phyloP scores from a whole-genome alignment of 2,797 vertebrate species.

The Alectoris magna region DNA sequence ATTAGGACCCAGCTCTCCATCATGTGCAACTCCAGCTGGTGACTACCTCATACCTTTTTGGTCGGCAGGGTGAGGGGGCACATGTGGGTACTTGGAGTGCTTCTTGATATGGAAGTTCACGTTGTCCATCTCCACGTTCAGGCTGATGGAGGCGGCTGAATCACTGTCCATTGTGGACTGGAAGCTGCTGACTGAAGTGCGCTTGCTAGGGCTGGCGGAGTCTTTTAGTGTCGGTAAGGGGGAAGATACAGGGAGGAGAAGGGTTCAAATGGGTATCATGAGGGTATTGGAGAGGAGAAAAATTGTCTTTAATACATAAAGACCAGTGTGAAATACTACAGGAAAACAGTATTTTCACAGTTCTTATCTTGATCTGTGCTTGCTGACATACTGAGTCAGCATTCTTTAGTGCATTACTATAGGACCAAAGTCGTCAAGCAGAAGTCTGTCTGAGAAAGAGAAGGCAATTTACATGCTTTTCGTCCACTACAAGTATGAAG shows the following conservation, averaged over 20 bases:
- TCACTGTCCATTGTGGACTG: slow-evolving; percentile 98
- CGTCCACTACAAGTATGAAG: slow-evolving; percentile 42
- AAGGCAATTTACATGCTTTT: slow-evolving; percentile 56
- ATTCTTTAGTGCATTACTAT: not conserved
- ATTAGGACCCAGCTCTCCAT: slow-evolving; percentile 63
- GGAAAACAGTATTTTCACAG: slow-evolving; percentile 77
- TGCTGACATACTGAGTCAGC: not conserved
- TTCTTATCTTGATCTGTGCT: slow-evolving; percentile 6
- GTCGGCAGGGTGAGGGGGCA: slow-evolving; percentile 90
- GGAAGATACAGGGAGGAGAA: slow-evolving; percentile 81
- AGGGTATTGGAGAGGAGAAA: slow-evolving; percentile 80
- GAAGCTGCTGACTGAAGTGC: slow-evolving; percentile 98
- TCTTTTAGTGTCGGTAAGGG: slow-evolving; percentile 82
- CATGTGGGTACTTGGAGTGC: slow-evolving; percentile 97
- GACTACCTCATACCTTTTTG: slow-evolving; percentile 92
- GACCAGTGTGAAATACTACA: slow-evolving; percentile 79
- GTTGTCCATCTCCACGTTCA: slow-evolving; percentile 99
- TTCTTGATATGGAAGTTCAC: slow-evolving; percentile 99
- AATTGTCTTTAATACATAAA: slow-evolving; percentile 80
- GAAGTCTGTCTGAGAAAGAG: slow-evolving; percentile 7
- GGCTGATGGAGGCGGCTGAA: slow-evolving; percentile 97
- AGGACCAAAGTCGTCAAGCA: not conserved
- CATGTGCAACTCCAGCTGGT: slow-evolving; percentile 72
- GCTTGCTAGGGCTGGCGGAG: slow-evolving; percentile 96
- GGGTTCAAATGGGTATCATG: slow-evolving; percentile 79